A percentile compares a stretch with the other conserved stretches of the same genome.
These are phyloP conservation scores for Morone chrysops DNA, from an alignment of 2,113 vertebrate species.

Conservation along the genomic window DNA sequence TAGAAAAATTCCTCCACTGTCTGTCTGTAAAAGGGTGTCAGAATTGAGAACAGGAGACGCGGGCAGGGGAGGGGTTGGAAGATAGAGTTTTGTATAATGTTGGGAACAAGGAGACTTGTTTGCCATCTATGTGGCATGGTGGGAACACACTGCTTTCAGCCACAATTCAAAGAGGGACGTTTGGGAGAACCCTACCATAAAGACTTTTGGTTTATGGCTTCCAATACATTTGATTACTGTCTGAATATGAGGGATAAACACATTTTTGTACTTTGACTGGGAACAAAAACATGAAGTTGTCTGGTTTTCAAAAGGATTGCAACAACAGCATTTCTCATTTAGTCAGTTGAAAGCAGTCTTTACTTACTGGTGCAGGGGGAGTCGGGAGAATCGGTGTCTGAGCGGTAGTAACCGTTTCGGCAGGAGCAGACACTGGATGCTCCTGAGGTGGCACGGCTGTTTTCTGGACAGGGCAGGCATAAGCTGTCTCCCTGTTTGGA, in stretches of 20 bases:
- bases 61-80: slow-evolving; percentile 23
- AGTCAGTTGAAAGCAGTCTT: slow-evolving; percentile 9
- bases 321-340: not conserved
- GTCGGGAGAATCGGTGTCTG: slow-evolving; percentile 90
- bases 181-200: slow-evolving; percentile 22
- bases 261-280: not conserved
- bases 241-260: not conserved
- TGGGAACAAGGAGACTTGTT: slow-evolving; percentile 76
- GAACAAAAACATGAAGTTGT: not conserved
- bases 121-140: slow-evolving; percentile 43
- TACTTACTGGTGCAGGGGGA: slow-evolving; percentile 94
- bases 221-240: not conserved
- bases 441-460: slow-evolving; percentile 90
- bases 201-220: slow-evolving; percentile 17
- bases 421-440: slow-evolving; percentile 92
- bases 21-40: slow-evolving; percentile 11
- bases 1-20: slow-evolving; percentile 46
- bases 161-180: slow-evolving; percentile 26
- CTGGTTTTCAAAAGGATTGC: not conserved
- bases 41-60: slow-evolving; percentile 28
- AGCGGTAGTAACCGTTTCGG: slow-evolving; percentile 91
- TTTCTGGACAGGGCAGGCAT: slow-evolving; percentile 92
- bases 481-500: slow-evolving; percentile 93
- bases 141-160: slow-evolving; percentile 54
- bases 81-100: slow-evolving; percentile 67